Evolutionary conservation across 92 coral and sea anemone species (phyloP), one percentile per base, ranked within the genome.

Genomic region (Epizoanthus illoricatus): DNA sequence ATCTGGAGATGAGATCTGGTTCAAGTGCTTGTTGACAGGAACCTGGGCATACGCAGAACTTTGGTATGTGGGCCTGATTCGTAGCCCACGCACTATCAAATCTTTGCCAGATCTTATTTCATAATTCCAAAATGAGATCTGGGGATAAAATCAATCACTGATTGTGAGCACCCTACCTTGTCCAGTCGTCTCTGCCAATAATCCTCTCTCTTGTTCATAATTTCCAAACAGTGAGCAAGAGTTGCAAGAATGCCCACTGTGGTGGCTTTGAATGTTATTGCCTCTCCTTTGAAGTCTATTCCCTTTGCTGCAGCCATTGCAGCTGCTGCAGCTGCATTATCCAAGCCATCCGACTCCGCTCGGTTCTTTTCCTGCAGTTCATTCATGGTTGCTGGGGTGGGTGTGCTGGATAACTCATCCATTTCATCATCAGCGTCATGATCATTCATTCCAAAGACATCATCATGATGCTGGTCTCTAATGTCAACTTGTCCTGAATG

Each of bases 351-450:
- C 20, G 89, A 74, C 2, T 84, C 65, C 19, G 93, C 84, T 64
- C 76, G 81, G 15, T 75, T 86, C 71, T 84, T 86, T 71, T 85
- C 64, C 49, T 86, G 81, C n/a, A 82, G 66, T 62, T 95, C 92
- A 69, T 90, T 87, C 85, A 95, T 73, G 10, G 98, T 84, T 40
- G 94, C 90, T 0, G 99, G 97, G 2, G 98, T 97, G 7, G 99
- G 99, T 7, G 99, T 97, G 8, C 94, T 91, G 1, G 99, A 97
- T 7, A 97, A 91, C 75, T 94, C 99, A 74, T 97, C 99, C 99
- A 97, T 97, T 81, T 97, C 99, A 85, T 97, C 99, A 81, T 97
- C 99, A 2, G 99, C 98, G 85, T 97, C 99, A 85, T 90, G 97
- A 62, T 97, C 95, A 78, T 73, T 87, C 23, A 87, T 84, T 9